phyloP scores from a whole-genome alignment of 2,888 invertebrate species.

The Apotomis betuletana region DNA sequence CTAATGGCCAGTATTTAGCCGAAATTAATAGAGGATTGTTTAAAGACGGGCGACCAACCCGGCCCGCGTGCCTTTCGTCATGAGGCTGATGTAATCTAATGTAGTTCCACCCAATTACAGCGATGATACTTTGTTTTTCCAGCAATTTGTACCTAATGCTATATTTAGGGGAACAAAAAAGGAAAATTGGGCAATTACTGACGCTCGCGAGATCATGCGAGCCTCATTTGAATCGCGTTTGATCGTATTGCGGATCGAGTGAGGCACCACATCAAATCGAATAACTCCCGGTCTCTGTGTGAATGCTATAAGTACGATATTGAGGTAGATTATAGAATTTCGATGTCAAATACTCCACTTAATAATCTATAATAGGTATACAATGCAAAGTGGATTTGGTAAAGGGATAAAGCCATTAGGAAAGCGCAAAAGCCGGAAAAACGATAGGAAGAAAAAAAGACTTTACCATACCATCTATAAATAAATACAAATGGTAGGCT shows the following conservation, averaged over 20 bases:
- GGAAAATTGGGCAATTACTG: slow-evolving; percentile 27
- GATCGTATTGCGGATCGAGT: background rate
- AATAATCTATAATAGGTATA: no score
- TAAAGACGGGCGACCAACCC: background rate
- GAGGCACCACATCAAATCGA: background rate
- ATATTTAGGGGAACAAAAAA: slow-evolving; percentile 24
- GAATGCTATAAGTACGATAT: background rate
- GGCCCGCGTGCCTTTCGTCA: slow-evolving; percentile 5
- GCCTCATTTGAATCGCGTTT: background rate
- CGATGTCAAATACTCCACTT: no score
- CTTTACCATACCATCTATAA: no score
- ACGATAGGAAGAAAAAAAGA: no score
- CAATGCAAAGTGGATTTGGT: no score
- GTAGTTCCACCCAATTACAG: slow-evolving; percentile 17
- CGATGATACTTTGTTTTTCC: slow-evolving; percentile 22
- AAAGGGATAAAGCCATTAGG: no score
- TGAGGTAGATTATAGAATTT: no score
- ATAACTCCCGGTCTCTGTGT: background rate
- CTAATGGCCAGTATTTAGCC: background rate
- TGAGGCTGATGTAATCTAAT: slow-evolving; percentile 7
- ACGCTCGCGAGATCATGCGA: slow-evolving; percentile 4
- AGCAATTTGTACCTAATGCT: background rate
- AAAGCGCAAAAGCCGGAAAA: no score
- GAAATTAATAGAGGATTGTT: background rate
- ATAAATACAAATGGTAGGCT: no score